phyloP scores from a whole-genome alignment of 2,888 invertebrate species.

The Stenchaetothrips biformis region DNA sequence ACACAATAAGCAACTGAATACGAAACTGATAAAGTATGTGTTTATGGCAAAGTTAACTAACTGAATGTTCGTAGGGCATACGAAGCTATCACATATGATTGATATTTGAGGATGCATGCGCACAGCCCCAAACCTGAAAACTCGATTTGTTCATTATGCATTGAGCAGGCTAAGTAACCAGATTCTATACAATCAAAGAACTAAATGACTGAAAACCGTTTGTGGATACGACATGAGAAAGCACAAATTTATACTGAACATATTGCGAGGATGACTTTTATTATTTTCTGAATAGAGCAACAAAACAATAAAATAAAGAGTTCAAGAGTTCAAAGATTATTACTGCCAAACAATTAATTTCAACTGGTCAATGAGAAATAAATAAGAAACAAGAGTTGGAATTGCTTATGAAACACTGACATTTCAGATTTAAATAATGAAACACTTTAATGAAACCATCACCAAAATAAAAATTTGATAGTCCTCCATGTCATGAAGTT shows the following conservation, averaged over 20 bases:
- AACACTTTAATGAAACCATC: background rate
- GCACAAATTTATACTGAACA: background rate
- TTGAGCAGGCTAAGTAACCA: background rate
- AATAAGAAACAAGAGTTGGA: background rate
- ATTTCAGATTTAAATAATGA: background rate
- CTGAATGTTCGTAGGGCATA: constrained; percentile 21
- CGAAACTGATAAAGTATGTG: constrained; percentile 19
- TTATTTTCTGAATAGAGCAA: background rate
- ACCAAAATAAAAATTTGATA: constrained; percentile 1
- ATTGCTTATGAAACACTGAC: background rate
- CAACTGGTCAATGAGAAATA: background rate
- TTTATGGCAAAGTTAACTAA: constrained; percentile 22
- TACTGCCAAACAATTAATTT: background rate
- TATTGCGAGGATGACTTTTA: background rate
- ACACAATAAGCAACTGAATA: constrained; percentile 15
- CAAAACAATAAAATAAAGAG: no score
- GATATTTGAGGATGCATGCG: constrained; percentile 23
- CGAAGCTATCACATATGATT: constrained; percentile 19
- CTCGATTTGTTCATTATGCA: constrained; percentile 18
- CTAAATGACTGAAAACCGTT: background rate
- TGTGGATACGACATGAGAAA: background rate
- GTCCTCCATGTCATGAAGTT: background rate
- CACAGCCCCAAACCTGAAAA: constrained; percentile 24
- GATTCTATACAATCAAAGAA: background rate
- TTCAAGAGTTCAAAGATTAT: no score